These are phyloP conservation scores for Patiria miniata DNA, from an alignment of 35 echinoderm and acorn worm genomes.

Conservation along the genomic window DNA sequence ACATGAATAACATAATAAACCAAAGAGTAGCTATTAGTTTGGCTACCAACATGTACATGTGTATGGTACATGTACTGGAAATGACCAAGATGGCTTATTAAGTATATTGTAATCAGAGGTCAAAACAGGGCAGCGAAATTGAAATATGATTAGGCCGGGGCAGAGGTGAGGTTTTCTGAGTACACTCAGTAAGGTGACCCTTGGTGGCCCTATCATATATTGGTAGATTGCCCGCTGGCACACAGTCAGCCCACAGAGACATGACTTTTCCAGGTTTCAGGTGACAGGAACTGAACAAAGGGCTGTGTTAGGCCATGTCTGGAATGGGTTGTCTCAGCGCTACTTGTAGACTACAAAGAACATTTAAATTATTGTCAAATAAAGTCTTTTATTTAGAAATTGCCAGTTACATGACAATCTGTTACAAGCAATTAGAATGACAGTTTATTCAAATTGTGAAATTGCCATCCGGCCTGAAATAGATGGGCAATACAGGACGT, in stretches of 20 bases:
- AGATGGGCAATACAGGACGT: no score
- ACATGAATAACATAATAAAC: no score
- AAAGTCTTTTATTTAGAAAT: no score
- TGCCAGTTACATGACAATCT: no score
- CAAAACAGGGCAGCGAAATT: neutral
- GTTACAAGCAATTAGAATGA: no score
- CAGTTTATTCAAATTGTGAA: no score
- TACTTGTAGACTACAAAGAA: no score
- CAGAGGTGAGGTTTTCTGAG: conserved; percentile 25
- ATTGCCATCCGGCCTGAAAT: no score
- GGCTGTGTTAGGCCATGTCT: neutral
- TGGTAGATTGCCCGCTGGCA: conserved; percentile 11
- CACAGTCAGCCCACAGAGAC: conserved; percentile 23
- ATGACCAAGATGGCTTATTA: no score
- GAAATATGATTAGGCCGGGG: conserved; percentile 30
- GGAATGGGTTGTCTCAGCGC: neutral
- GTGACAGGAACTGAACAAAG: conserved; percentile 24
- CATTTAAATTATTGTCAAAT: no score
- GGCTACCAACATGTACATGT: conserved; percentile 19
- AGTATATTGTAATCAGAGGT: neutral
- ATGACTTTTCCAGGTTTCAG: conserved; percentile 25
- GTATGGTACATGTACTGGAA: neutral
- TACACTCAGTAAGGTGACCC: conserved; percentile 19
- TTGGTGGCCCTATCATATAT: conserved; percentile 1
- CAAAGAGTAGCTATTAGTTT: no score